phyloP scores from a whole-genome alignment of 2,888 invertebrate species.

The Aphrophora alni region DNA sequence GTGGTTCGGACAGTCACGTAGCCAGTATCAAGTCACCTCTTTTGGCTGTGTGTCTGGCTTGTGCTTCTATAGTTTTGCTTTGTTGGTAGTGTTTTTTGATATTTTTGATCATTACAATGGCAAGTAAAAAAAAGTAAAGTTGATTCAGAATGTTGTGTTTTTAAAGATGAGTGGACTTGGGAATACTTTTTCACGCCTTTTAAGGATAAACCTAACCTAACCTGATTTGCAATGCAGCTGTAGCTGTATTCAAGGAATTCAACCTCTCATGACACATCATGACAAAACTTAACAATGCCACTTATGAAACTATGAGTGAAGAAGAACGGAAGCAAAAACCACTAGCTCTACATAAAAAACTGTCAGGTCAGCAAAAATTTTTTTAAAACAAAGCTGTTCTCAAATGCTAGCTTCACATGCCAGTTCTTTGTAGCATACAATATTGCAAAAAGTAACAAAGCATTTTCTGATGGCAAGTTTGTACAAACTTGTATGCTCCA shows the following conservation, averaged over 20 bases:
- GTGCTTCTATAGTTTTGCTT: background rate
- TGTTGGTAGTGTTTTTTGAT: too few species aligned
- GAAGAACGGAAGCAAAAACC: too few species aligned
- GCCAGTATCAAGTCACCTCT: background rate
- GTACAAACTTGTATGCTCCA: slow-evolving; percentile 24
- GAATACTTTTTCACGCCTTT: background rate
- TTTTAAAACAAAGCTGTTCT: slow-evolving; percentile 11
- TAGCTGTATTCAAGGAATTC: slow-evolving; percentile 11
- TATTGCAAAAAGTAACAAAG: slow-evolving; percentile 31
- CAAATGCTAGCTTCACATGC: slow-evolving; percentile 24
- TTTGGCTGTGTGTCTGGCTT: slow-evolving; percentile 16
- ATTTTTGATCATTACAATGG: background rate
- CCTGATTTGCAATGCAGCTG: too few species aligned
- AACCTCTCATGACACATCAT: slow-evolving; percentile 31
- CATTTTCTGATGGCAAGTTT: slow-evolving; percentile 32
- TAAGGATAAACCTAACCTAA: too few species aligned
- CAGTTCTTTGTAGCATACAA: slow-evolving; percentile 27
- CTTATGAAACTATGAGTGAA: too few species aligned
- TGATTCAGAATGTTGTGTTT: background rate
- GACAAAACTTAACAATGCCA: slow-evolving; percentile 9
- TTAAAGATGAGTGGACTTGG: background rate
- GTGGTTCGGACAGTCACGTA: slow-evolving; percentile 6
- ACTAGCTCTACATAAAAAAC: too few species aligned
- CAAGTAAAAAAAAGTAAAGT: background rate
- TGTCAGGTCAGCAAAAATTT: slow-evolving; percentile 19